A percentile compares a stretch with the other conserved stretches of the same genome.
Conservation (phyloP, 2,888 invertebrate species). For the Melipona bicolor region DNA sequence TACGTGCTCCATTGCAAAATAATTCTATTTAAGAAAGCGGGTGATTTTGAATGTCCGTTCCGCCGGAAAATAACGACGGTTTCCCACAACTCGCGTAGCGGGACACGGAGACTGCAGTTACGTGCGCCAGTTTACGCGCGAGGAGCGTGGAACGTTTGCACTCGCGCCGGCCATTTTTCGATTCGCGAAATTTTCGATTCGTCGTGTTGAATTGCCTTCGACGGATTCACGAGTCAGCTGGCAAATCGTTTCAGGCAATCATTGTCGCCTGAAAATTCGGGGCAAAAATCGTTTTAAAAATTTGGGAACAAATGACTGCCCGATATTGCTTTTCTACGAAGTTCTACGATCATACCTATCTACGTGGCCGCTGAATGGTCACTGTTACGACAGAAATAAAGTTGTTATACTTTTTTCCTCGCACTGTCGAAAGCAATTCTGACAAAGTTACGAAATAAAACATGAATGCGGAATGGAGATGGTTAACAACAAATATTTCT, state of each 20-base stretch:
- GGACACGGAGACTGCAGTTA: constrained; percentile 71
- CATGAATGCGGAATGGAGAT: too few relatives aligned
- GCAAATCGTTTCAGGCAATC: neutral
- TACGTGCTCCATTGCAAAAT: neutral
- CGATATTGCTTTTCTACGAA: too few relatives aligned
- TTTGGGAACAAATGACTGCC: neutral
- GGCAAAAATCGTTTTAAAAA: neutral
- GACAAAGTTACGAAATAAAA: too few relatives aligned
- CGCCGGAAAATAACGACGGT: constrained; percentile 34
- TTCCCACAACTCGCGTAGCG: constrained; percentile 62
- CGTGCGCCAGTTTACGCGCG: constrained; percentile 66
- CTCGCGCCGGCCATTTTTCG: constrained; percentile 3
- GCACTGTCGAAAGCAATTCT: too few relatives aligned
- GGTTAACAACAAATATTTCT: neutral
- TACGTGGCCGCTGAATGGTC: neutral
- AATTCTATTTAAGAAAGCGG: neutral
- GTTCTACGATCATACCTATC: too few relatives aligned
- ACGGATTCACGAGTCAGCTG: neutral
- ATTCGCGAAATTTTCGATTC: neutral
- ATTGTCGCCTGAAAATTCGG: neutral
- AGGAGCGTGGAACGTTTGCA: constrained; percentile 9
- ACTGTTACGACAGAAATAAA: neutral
- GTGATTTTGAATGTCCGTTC: constrained; percentile 31
- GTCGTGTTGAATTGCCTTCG: neutral
- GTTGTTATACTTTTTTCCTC: neutral